Evolutionary conservation across 30 jellyfish, hydroid and myxozoan species (phyloP).

Genomic region (Pseudorhiza aurosa): DNA sequence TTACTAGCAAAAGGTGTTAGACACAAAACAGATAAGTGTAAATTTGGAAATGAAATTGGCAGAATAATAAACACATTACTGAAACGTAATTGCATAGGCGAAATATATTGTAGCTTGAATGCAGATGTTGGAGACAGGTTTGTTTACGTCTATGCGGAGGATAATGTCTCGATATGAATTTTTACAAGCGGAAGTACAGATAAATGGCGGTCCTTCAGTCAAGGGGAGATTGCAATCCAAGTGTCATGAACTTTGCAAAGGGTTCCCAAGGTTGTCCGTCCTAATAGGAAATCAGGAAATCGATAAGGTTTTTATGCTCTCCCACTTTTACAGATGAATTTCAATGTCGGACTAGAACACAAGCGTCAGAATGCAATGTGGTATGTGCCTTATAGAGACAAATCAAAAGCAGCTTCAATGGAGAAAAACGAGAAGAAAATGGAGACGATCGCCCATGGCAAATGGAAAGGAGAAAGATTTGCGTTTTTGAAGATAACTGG

Average conservation of each 20-base stretch:
- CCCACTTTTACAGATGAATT: slow-evolving; percentile 34
- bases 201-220: background rate
- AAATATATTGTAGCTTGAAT: too few relatives aligned
- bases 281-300: background rate
- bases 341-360: slow-evolving; percentile 14
- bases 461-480: slow-evolving; percentile 71
- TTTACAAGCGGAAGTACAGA: background rate
- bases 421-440: slow-evolving; percentile 21
- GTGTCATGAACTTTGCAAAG: background rate
- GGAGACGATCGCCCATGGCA: slow-evolving; percentile 71
- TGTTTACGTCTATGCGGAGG: too few relatives aligned
- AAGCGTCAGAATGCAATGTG: slow-evolving; percentile 43
- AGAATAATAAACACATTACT: too few relatives aligned
- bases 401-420: background rate
- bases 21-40: too few relatives aligned
- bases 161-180: background rate
- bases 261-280: background rate
- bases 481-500: slow-evolving; percentile 64
- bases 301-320: background rate
- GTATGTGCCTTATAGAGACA: slow-evolving; percentile 41
- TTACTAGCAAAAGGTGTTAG: too few relatives aligned
- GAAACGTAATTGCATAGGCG: too few relatives aligned
- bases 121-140: too few relatives aligned
- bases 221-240: background rate
- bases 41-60: too few relatives aligned